phyloP scores from a whole-genome alignment of 2,797 vertebrate genomes.

The Pristis pectinata region DNA sequence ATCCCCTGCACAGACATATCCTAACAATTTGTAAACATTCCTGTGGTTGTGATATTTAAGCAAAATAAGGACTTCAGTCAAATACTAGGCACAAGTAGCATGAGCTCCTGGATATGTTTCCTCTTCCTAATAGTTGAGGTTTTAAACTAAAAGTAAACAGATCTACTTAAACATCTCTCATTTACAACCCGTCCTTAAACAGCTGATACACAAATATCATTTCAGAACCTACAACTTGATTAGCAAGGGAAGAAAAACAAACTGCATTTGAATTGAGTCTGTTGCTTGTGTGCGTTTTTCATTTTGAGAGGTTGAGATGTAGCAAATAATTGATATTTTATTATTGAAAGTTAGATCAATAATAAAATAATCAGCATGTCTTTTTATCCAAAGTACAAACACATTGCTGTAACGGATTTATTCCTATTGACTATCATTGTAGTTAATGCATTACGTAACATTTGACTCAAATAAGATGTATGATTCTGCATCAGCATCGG shows the following conservation, averaged over 20 bases:
- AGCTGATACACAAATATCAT: not conserved
- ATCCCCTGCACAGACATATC: not conserved
- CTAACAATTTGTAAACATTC: not conserved
- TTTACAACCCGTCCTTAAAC: not conserved
- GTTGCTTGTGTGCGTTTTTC: not conserved
- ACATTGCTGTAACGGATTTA: not conserved
- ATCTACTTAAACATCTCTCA: not conserved
- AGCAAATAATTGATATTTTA: not conserved
- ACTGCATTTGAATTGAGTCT: not conserved
- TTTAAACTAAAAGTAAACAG: not conserved
- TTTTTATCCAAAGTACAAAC: not conserved
- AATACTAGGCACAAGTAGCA: not conserved
- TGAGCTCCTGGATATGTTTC: not conserved
- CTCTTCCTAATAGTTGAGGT: not conserved
- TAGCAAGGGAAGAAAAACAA: not conserved
- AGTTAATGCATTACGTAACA: not conserved
- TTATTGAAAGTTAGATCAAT: not conserved
- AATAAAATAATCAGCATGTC: not conserved
- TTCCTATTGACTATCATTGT: not conserved
- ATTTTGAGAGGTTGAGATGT: not conserved
- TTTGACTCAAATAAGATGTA: not conserved
- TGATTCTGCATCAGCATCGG: not conserved
- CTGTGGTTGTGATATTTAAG: not conserved
- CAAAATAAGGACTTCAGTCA: not conserved
- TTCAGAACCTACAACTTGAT: not conserved